Evolutionary conservation across 2,888 invertebrate species (phyloP), one percentile per base, ranked within the genome.

Genomic region (Choristoneura rosaceana): DNA sequence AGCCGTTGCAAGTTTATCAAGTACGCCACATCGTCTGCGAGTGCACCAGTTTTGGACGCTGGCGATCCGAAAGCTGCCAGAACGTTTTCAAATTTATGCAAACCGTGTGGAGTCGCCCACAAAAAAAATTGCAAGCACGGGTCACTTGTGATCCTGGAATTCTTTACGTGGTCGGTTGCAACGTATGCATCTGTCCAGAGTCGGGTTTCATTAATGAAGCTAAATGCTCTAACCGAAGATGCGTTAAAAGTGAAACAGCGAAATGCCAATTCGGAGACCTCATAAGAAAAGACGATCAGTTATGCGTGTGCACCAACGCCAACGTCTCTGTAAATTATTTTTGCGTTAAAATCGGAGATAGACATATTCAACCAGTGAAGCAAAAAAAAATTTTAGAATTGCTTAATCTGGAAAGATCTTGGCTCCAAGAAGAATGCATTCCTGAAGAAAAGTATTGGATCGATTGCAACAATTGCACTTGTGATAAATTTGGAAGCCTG

Each of bases 271-370:
- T 74, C 9, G 89, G 89, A 3, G 87, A 90, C 12, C 69, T 86
- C 1, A 75, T 88, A 1, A 79, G 87, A 67, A 77, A 80, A 1
- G 41, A 68, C 0, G 74, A 79, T 0, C 80, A 90, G 74, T 45
- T 90, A 0, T 91, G 90, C 52, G 47, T 80, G 4, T 91, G 90
- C 71, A 88, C 87, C 66, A 81, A 85, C 4, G 79, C 85, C 0
- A 80, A 84, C 61, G 81, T 80, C 61, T 90, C 82, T 68, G 79
- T 87, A 3, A 89, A 91, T 59, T 78, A 80, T 12, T 80, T 86
- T 0, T 90, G 90, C 64, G 47, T 84, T 5, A 76, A 75, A 34
- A 62, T 89, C 7, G 55, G 59, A 1, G 58, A 79, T 4, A 70
- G 76, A 8, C 50, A 66, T 0, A 14, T 86, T 0, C 86, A 89